These are phyloP conservation scores for Chondrilla cf. caribensis DNA, from an alignment of 37 sponge, comb jelly and placozoan species.

Conservation along the genomic window DNA sequence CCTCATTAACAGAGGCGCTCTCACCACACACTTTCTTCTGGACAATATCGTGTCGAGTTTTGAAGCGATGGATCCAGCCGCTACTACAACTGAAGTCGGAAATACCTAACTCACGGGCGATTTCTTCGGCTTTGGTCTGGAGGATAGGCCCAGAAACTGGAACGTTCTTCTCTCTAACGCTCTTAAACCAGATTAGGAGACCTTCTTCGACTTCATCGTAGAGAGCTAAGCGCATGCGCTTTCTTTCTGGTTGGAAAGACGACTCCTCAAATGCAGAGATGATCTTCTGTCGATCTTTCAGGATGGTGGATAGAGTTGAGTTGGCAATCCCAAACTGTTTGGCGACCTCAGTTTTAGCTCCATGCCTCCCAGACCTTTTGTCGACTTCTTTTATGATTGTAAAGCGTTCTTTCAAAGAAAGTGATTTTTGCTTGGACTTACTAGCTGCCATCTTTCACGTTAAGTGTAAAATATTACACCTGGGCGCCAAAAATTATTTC, in stretches of 20 bases:
- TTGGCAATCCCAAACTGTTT: constrained; percentile 9
- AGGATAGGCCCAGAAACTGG: not conserved
- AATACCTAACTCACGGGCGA: not conserved
- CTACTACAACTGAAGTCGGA: not conserved
- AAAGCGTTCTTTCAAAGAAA: not conserved
- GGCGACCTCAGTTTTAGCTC: not conserved
- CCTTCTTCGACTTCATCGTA: not conserved
- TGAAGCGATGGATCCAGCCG: constrained; percentile 1
- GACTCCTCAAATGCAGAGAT: not conserved
- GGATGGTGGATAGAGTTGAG: constrained; percentile 7
- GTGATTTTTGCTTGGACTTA: not conserved
- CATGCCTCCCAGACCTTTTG: not conserved
- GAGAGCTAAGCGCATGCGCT: not conserved
- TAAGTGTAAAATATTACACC: not conserved
- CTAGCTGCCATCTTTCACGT: not conserved
- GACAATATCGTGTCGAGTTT: not conserved
- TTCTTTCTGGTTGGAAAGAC: not conserved
- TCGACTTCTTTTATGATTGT: not conserved
- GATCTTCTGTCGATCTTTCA: not conserved
- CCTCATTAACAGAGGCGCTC: not conserved
- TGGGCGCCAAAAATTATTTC: not conserved
- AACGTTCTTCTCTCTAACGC: not conserved
- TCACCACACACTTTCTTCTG: not conserved
- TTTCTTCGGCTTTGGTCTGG: not conserved
- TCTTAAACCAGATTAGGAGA: not conserved